Evolutionary conservation across 92 coral and sea anemone genomes (phyloP).

Genomic region (Umimayanthus kanabou): DNA sequence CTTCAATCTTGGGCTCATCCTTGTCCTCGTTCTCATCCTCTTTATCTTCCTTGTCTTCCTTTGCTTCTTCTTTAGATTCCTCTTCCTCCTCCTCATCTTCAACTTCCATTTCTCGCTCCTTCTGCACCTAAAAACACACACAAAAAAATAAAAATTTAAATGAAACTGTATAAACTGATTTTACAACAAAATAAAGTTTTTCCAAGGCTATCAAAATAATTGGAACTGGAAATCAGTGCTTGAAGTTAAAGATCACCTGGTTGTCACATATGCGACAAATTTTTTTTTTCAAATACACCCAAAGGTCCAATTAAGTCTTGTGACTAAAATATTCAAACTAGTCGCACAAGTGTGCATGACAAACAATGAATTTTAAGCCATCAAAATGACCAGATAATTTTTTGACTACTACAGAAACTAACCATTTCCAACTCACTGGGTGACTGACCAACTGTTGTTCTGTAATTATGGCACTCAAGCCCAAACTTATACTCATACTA

Average conservation of each 20-base stretch:
- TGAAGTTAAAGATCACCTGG: neutral
- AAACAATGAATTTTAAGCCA: too few species aligned
- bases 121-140: constrained; percentile 73
- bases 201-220: neutral
- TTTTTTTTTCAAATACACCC: neutral
- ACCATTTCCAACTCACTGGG: too few species aligned
- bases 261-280: neutral
- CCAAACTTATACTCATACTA: too few species aligned
- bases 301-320: too few species aligned
- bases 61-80: constrained; percentile 44
- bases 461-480: too few species aligned
- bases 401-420: too few species aligned
- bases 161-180: neutral
- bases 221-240: neutral
- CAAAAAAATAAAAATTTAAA: neutral
- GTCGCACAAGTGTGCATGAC: too few species aligned
- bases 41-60: constrained; percentile 67
- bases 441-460: too few species aligned
- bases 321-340: too few species aligned
- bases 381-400: too few species aligned
- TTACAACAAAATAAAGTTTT: too few species aligned
- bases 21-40: constrained; percentile 71
- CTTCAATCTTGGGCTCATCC: constrained; percentile 84
- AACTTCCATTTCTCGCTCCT: constrained; percentile 97
- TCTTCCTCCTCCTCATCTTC: constrained; percentile 86